Conservation (phyloP, 2,888 invertebrate genomes). For the Eupithecia exiguata region DNA sequence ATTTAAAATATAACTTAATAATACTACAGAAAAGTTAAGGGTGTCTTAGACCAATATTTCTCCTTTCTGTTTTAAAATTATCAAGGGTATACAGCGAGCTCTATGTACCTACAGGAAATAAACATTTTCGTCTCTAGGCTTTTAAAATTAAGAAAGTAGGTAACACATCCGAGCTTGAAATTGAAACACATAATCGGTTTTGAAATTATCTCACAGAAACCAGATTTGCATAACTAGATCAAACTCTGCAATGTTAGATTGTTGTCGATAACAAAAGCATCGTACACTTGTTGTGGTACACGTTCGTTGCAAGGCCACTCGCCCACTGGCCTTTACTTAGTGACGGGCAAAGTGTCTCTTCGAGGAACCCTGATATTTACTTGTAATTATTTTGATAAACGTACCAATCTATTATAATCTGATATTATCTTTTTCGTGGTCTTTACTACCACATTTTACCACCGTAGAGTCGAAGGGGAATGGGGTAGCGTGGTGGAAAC, state of each 20-base stretch:
- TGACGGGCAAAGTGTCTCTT: conserved; percentile 69
- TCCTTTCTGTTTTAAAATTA: not conserved
- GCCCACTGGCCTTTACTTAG: conserved; percentile 66
- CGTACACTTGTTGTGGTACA: conserved; percentile 70
- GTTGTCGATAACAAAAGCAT: conserved; percentile 42
- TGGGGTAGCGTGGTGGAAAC: not conserved
- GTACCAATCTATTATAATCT: conserved; percentile 4
- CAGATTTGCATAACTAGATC: conserved; percentile 26
- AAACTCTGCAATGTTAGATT: conserved; percentile 32
- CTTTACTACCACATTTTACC: no score
- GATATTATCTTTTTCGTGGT: not conserved
- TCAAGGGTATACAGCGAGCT: not conserved
- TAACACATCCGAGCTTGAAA: not conserved
- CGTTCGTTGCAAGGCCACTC: conserved; percentile 65
- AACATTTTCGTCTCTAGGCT: not conserved
- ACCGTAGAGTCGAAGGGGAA: no score
- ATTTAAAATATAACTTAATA: not conserved
- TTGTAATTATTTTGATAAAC: conserved; percentile 1
- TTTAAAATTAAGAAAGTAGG: not conserved
- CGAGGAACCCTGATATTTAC: conserved; percentile 38
- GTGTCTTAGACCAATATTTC: not conserved
- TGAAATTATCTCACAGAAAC: conserved; percentile 24
- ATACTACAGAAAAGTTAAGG: not conserved
- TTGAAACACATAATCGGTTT: conserved; percentile 11
- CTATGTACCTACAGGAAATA: not conserved